A percentile compares a stretch with the other conserved stretches of the same genome.
These are phyloP conservation scores for Sylvia borin DNA, from an alignment of 2,797 vertebrate species.

Conservation along the genomic window DNA sequence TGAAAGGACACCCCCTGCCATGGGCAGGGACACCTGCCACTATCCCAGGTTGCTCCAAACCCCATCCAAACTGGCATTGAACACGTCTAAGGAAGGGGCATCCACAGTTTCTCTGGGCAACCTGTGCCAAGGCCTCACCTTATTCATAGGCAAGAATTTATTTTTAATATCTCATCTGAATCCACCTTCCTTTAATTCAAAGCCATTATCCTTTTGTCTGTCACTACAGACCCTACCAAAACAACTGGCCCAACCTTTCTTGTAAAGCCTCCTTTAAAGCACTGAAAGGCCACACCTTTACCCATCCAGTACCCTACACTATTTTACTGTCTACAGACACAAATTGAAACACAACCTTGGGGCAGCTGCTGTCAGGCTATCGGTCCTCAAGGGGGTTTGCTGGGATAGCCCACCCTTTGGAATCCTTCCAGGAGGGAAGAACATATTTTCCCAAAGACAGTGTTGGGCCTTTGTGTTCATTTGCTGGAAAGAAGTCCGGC, in stretches of 20 bases:
- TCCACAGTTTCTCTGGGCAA: not conserved
- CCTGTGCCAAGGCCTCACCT: not conserved
- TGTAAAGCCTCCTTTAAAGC: not conserved
- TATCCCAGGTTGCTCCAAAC: not conserved
- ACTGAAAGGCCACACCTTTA: not conserved
- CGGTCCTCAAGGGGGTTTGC: not conserved
- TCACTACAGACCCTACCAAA: not conserved
- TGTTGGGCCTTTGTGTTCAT: not conserved
- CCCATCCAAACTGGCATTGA: fast-evolving
- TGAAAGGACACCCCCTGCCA: fast-evolving
- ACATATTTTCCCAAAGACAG: not conserved
- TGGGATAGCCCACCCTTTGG: not conserved
- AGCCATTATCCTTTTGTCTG: not conserved
- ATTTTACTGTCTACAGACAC: not conserved
- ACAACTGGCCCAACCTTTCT: not conserved
- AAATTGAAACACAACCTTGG: not conserved
- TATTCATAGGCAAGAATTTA: not conserved
- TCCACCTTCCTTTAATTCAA: not conserved
- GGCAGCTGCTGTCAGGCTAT: not conserved
- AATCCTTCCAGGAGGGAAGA: not conserved
- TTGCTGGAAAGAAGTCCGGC: not conserved
- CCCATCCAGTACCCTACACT: not conserved
- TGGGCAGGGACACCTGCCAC: not conserved
- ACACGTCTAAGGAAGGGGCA: not conserved
- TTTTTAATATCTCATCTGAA: not conserved